A percentile compares a stretch with the other conserved stretches of the same genome.
Conservation (phyloP, 1,140 invertebrate species). For the Thaumatotibia leucotreta region DNA sequence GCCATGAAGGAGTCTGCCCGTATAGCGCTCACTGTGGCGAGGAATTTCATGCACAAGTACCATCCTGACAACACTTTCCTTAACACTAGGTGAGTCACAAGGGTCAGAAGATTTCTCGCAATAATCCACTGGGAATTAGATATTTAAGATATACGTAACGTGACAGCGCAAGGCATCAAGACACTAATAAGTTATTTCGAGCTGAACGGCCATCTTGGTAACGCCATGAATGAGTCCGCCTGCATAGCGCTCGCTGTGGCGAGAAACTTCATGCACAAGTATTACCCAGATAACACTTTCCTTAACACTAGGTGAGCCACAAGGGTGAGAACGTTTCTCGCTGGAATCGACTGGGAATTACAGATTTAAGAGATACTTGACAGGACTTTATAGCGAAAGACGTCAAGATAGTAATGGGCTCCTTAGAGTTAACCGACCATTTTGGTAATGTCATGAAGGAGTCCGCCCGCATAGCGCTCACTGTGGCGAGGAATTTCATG, state of each 20-base stretch:
- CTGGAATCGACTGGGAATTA: background rate
- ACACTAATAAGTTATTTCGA: too few species aligned
- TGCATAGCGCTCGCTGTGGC: constrained; percentile 95
- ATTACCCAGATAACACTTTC: constrained; percentile 85
- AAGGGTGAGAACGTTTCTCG: too few species aligned
- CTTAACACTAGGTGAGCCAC: constrained; percentile 80
- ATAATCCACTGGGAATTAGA: too few species aligned
- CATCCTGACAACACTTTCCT: constrained; percentile 86
- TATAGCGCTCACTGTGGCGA: constrained; percentile 93
- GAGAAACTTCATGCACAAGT: constrained; percentile 84
- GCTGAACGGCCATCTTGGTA: constrained; percentile 96
- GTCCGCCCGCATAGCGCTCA: constrained; percentile 94
- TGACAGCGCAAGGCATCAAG: constrained; percentile 38
- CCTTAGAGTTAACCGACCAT: constrained; percentile 95
- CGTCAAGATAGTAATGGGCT: constrained; percentile 76
- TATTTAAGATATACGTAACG: constrained; percentile 69
- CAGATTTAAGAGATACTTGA: too few species aligned
- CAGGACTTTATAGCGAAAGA: too few species aligned
- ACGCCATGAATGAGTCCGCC: constrained; percentile 99
- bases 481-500: constrained; percentile 93
- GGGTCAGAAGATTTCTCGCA: too few species aligned
- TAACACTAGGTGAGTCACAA: constrained; percentile 76
- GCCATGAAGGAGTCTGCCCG: constrained; percentile 99
- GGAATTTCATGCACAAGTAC: constrained; percentile 83
- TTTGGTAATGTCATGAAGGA: constrained; percentile 99